Base-by-base conservation (phyloP, 2,888 invertebrate genomes). In the Orthosia cruda region DNA sequence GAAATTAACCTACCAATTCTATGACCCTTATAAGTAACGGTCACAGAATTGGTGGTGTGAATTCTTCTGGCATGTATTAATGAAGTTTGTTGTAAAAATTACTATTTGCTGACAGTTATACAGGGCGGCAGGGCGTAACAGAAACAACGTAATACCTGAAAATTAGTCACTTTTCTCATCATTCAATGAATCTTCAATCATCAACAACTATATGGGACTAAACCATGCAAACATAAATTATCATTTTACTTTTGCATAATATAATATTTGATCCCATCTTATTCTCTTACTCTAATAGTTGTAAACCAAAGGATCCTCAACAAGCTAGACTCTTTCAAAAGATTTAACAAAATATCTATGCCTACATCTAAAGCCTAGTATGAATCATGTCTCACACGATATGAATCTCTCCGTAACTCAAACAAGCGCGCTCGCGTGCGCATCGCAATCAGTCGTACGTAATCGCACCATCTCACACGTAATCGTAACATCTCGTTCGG, bases 381-480 rank as follows among this genome's bases (percentile, higher is more conserved):
- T 81, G 68, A 82, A 82, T 82, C 81, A 81, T 81, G 77, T 81
- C 74, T 70, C 69, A n/a, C 40, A 26, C 45, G 85, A 80, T 82
- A 82, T 12, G 54, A 52, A 82, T 82, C 85, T 32, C 65, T 66
- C 45, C 69, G 80, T 81, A 81, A 84, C 66, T 81, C 83, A 81
- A 81, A 85, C 68, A 81, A 71, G 77, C 77, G 50, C 62, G 55
- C n/a, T 83, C 65, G 83, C 83, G 83, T 83, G 85, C 71, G 66
- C 81, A 81, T 85, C 69, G 77, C 71, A 84, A 80, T 84, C 82
- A 85, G 85, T 80, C 87, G 87, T 77, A 58, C 61, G 73, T 71
- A 68, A 86, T 86, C 84, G 68, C 57, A 45, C 65, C 54, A 78
- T 13, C 61, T 85, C 87, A 79, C 72, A 58, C 61, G 72, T 64